phyloP scores from a whole-genome alignment of 2,113 vertebrate species.

The Amphilophus citrinellus region DNA sequence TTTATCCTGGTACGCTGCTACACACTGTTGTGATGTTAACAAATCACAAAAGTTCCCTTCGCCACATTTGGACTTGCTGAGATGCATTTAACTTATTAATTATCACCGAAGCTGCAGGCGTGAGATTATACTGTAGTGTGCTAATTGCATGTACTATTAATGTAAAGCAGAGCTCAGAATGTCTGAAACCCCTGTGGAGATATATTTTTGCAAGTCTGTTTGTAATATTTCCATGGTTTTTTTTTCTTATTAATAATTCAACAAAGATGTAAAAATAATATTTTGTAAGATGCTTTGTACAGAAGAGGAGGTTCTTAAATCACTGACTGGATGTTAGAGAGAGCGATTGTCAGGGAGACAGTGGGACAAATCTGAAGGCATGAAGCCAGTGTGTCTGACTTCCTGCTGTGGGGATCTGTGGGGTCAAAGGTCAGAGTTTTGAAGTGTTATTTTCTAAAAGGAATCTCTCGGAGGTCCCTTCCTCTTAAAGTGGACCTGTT shows the following conservation, averaged over 20 bases:
- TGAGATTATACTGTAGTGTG: neutral
- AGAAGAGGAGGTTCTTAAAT: conserved; percentile 34
- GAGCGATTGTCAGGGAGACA: conserved; percentile 14
- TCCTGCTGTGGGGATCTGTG: conserved; percentile 49
- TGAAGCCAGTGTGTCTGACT: conserved; percentile 59
- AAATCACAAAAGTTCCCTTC: neutral
- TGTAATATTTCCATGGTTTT: neutral
- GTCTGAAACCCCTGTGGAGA: conserved; percentile 43
- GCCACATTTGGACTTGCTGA: neutral
- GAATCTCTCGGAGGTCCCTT: neutral
- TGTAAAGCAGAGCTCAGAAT: conserved; percentile 6
- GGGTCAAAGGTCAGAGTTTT: conserved; percentile 35
- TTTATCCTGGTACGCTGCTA: neutral
- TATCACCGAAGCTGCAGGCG: neutral
- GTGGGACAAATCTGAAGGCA: conserved; percentile 49
- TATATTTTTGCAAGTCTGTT: conserved; percentile 49
- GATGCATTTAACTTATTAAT: conserved; percentile 21
- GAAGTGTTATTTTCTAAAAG: neutral
- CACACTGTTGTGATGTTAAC: neutral
- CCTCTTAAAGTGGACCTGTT: neutral
- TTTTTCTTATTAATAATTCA: conserved; percentile 15
- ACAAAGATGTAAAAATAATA: conserved; percentile 45
- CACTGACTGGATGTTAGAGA: neutral
- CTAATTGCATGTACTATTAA: neutral
- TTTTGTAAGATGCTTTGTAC: conserved; percentile 68